These are phyloP conservation scores for Lonchura striata DNA, from an alignment of 2,113 vertebrate species.

Conservation along the genomic window DNA sequence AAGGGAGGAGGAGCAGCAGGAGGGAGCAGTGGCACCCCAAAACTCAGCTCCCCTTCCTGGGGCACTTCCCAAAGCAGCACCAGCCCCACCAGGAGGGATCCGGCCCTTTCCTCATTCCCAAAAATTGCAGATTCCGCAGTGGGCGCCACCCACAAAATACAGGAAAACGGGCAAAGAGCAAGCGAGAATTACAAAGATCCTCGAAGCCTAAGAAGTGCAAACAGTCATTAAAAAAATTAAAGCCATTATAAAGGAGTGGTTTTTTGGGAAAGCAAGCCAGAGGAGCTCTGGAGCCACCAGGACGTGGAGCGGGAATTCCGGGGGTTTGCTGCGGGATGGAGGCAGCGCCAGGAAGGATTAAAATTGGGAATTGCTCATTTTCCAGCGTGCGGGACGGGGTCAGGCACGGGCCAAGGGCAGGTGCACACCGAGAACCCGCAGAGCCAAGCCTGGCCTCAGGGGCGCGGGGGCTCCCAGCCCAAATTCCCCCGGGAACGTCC, in stretches of 20 bases:
- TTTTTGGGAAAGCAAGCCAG: not conserved
- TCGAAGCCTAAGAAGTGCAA: not conserved
- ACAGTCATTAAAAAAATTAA: not conserved
- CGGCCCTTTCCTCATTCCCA: not conserved
- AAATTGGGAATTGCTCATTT: too few relatives aligned
- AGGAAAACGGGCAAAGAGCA: accelerated
- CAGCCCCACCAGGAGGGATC: accelerated
- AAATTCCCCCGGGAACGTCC: not conserved
- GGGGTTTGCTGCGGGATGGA: not conserved
- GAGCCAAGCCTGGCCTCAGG: constrained; percentile 71
- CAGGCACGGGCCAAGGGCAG: constrained; percentile 19
- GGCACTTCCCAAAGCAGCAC: not conserved
- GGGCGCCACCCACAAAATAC: accelerated
- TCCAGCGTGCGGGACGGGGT: not conserved
- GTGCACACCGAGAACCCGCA: constrained; percentile 45
- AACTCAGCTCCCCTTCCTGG: not conserved
- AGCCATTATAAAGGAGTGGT: too few relatives aligned
- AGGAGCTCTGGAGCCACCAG: not conserved
- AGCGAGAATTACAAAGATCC: not conserved
- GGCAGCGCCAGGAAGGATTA: not conserved
- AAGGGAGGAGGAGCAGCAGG: not conserved
- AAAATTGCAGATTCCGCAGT: accelerated
- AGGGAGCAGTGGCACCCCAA: not conserved
- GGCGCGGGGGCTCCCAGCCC: not conserved
- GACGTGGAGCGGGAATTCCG: accelerated